Percentiles rank a stretch among this genome's conserved stretches.
These are phyloP conservation scores for Sinocyclocheilus anophthalmus DNA, from an alignment of 2,113 vertebrate species.

Conservation along the genomic window DNA sequence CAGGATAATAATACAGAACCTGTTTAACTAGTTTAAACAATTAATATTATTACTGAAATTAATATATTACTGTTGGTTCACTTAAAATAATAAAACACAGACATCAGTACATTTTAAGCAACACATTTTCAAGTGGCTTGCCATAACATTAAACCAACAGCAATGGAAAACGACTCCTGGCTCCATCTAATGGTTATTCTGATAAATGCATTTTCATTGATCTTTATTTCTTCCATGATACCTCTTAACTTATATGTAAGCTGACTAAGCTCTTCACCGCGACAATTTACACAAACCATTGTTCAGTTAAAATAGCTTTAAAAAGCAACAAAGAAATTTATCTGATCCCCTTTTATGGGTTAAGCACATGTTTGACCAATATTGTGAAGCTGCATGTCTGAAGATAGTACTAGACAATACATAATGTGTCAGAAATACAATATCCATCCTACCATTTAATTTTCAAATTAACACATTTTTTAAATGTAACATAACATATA, in stretches of 20 bases:
- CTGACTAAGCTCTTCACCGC: neutral
- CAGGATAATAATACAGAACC: too few relatives aligned
- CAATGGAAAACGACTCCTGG: neutral
- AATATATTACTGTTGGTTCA: too few relatives aligned
- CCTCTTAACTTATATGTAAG: neutral
- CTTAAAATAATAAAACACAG: neutral
- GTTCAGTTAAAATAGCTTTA: neutral
- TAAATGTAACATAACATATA: neutral
- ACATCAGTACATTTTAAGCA: neutral
- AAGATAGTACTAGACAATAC: slow-evolving; percentile 23
- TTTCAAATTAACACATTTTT: neutral
- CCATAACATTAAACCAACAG: neutral
- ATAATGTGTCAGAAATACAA: neutral
- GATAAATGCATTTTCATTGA: neutral
- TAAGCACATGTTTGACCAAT: neutral
- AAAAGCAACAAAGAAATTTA: neutral
- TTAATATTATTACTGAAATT: too few relatives aligned
- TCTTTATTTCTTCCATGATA: neutral
- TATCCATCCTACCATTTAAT: neutral
- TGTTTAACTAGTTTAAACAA: too few relatives aligned
- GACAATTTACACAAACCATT: neutral
- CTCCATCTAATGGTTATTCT: slow-evolving; percentile 24
- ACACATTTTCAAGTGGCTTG: neutral
- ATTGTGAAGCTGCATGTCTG: neutral
- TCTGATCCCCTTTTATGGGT: neutral